Evolutionary conservation across 2,888 invertebrate genomes (phyloP).

Genomic region (Acanthosepion lycidas): DNA sequence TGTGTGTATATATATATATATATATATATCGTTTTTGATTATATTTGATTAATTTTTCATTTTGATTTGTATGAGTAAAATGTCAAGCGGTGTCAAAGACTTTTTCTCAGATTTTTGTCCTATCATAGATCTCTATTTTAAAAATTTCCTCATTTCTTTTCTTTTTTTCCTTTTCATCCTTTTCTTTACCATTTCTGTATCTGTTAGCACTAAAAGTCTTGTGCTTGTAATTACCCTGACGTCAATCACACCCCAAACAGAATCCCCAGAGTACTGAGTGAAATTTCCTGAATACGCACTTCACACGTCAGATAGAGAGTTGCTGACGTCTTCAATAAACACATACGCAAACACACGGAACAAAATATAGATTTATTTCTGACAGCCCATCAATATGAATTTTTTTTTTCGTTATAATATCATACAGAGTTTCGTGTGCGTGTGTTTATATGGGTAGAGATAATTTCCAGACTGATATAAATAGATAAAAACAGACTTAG

Average conservation of each 20-base stretch:
- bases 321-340: neutral
- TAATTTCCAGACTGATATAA: too few relatives aligned
- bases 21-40: too few relatives aligned
- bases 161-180: neutral
- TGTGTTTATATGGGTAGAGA: neutral
- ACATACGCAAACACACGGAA: neutral
- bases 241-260: neutral
- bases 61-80: too few relatives aligned
- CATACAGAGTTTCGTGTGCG: neutral
- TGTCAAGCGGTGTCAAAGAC: too few relatives aligned
- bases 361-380: neutral
- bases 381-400: neutral
- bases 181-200: neutral
- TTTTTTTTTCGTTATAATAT: neutral
- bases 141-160: too few relatives aligned
- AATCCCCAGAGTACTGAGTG: neutral
- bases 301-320: neutral
- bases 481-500: too few relatives aligned
- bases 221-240: neutral
- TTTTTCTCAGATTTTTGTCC: too few relatives aligned
- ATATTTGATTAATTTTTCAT: too few relatives aligned
- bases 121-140: too few relatives aligned
- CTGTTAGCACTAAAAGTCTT: neutral
- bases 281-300: neutral
- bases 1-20: too few relatives aligned